Conservation (phyloP, 2,113 vertebrate species). For the Pluvialis apricaria region DNA sequence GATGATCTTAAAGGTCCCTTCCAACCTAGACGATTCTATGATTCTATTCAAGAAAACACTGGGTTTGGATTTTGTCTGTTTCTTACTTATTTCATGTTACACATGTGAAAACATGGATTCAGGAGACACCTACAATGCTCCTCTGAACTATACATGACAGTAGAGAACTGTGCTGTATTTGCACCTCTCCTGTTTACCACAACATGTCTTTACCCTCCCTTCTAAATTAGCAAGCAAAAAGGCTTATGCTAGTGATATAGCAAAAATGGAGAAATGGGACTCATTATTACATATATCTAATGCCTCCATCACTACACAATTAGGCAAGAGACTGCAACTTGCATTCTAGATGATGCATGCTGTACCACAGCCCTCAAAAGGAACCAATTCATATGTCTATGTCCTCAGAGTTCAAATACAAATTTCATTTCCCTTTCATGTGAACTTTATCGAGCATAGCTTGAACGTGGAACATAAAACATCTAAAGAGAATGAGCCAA, state of each 20-base stretch:
- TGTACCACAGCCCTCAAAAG: not conserved
- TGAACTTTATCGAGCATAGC: rapidly evolving
- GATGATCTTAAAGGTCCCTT: too few relatives aligned
- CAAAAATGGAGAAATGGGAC: not conserved
- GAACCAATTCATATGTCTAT: not conserved
- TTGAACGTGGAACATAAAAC: not conserved
- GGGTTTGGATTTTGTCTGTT: not conserved
- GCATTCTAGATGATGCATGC: not conserved
- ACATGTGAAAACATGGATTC: not conserved
- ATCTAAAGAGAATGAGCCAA: not conserved
- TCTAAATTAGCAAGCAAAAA: not conserved
- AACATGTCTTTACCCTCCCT: not conserved
- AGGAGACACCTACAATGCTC: not conserved
- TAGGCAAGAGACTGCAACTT: not conserved
- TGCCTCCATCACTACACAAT: not conserved
- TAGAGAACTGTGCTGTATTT: not conserved
- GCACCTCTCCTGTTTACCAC: not conserved
- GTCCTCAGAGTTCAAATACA: not conserved
- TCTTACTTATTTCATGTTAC: not conserved
- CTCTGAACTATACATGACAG: not conserved
- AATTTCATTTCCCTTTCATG: not conserved
- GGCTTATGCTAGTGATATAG: not conserved
- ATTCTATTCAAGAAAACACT: not conserved
- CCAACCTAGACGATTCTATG: too few relatives aligned
- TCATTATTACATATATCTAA: not conserved